These are phyloP conservation scores for Rosalia funebris DNA, from an alignment of 2,888 invertebrate species.

Conservation along the genomic window DNA sequence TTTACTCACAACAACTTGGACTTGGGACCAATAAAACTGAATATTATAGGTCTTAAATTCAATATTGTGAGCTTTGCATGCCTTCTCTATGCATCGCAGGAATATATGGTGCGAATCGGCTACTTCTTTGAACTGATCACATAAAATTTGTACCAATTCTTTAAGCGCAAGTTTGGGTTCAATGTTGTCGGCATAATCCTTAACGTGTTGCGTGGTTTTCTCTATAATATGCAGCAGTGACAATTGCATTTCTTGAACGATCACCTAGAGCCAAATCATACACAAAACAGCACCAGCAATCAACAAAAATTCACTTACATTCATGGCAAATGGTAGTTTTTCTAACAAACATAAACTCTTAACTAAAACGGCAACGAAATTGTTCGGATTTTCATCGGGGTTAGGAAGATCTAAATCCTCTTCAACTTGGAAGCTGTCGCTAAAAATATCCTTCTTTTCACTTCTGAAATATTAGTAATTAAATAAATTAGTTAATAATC, in stretches of 20 bases:
- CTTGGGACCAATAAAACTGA: constrained; percentile 88
- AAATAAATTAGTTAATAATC: neutral
- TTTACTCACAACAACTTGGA: constrained; percentile 82
- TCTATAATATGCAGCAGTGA: constrained; percentile 84
- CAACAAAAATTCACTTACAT: too few species aligned
- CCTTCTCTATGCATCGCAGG: constrained; percentile 71
- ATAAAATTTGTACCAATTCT: constrained; percentile 77
- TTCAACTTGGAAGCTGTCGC: constrained; percentile 64
- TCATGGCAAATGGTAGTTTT: constrained; percentile 86
- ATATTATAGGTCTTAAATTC: constrained; percentile 73
- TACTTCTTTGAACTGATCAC: constrained; percentile 85
- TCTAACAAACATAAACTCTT: constrained; percentile 87
- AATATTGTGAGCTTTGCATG: constrained; percentile 69
- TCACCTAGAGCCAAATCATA: constrained; percentile 67
- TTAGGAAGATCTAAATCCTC: constrained; percentile 70
- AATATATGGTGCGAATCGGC: constrained; percentile 80
- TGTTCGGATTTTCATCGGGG: constrained; percentile 72
- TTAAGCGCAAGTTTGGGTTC: constrained; percentile 55
- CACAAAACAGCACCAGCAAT: too few species aligned
- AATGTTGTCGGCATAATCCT: constrained; percentile 66
- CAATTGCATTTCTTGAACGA: constrained; percentile 84
- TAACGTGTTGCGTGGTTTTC: constrained; percentile 80
- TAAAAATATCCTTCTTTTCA: constrained; percentile 49
- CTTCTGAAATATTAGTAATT: constrained; percentile 42
- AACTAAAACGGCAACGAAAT: constrained; percentile 82